Base-by-base conservation (phyloP, 2,888 invertebrate genomes). In the Nymphalis c-album region DNA sequence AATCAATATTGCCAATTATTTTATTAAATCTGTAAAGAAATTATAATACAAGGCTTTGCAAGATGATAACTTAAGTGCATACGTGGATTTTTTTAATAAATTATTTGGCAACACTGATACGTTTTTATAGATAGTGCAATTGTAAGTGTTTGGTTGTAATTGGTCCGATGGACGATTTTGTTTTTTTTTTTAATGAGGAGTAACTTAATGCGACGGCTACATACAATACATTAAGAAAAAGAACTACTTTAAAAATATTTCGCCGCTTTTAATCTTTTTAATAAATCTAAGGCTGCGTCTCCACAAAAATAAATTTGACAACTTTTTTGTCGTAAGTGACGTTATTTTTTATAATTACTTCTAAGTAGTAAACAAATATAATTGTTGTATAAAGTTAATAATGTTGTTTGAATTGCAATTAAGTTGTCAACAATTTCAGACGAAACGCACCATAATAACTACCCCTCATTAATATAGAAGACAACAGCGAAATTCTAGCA, bases 401-500 rank as follows among this genome's bases (percentile, higher is more conserved):
- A 0, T 40, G 13, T 40, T 40, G 40, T 31, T 31, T 31, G 4
- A 13, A 13, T 13, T 13, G 40, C 13, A 13, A 22, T 4, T 13
- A n/a, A 13, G 40, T 13, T 40, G 40, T 13, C 40, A 40, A 40
- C 13, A 3, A 40, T 40, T 40, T 13, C 2, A 40, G 40, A 10
- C 13, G 13, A 40, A 40, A 40, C 40, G 40, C 10, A 4, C 13
- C 40, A 40, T 13, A 13, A 7, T n/a, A 7, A 55, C 31, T 17
- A 31, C 26, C 31, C 26, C 51, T n/a, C 8, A 55, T 59, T 60
- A 40, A 46, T 58, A 47, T 59, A 63, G 26, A 63, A 48, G 84
- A 82, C 81, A 87, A 87, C 87, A 87, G 87, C 87, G 77, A 86
- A 85, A 85, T 82, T 84, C 81, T 72, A 67, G 70, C 81, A 67